Evolutionary conservation across 2,797 vertebrate species (phyloP), one percentile per base, ranked within the genome.

Genomic region (Hemibagrus guttatus): DNA sequence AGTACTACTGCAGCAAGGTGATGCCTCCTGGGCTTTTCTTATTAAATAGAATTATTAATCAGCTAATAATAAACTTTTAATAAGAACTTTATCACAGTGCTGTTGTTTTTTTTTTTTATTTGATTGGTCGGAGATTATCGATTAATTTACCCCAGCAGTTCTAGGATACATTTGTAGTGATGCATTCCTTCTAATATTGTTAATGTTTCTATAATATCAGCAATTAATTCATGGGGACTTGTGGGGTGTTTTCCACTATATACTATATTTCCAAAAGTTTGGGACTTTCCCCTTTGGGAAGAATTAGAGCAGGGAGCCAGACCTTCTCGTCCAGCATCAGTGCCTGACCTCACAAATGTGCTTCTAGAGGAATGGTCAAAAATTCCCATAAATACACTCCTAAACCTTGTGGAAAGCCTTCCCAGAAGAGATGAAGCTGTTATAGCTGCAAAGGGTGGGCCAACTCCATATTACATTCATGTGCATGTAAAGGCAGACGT

Each of bases 1-100:
- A 99, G 84, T 99, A 99, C 94, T 99, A 99, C 91, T 99, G 98
- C 93, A 99, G 98, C 93, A 99, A 99, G 96, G 98, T 98, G 92
- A 92, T 83, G 0, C 13, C 64, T 61, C 4, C n/a, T 84, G 59
- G 12, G 59, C 7, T 76, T 54, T 69, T 78, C 75, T 31, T 19
- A 76, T 23, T 76, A 28, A 28, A 75, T 2, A 28, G 12, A 56
- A 19, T 19, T n/a, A n/a, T n/a, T n/a, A n/a, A 2, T 26, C 71
- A 46, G 9, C 39, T 39, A 11, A 71, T 23, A 4, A 1, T 8
- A 6, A 49, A 46, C 19, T 42, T 2, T 49, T 49, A 49, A 74
- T 3, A 58, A 78, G 17, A 19, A 0, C 7, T 23, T 78, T 78
- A 58, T 58, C 52, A 56, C n/a, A 31, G 6, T 1, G 8, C 74